Base-by-base conservation (phyloP, 2,888 invertebrate genomes). In the Strigamia maritima region DNA sequence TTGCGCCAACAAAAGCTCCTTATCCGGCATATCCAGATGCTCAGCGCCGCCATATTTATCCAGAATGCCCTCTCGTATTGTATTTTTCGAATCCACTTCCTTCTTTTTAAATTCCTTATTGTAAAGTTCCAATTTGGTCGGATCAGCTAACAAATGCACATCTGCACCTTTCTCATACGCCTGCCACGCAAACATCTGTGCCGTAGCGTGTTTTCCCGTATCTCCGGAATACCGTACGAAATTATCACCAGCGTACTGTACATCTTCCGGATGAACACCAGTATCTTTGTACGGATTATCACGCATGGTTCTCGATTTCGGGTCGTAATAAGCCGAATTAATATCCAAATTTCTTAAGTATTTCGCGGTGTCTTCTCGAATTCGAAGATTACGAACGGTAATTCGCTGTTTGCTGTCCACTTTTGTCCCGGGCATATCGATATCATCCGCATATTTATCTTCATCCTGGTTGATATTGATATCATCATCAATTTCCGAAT, bases 381-480 rank as follows among this genome's bases (percentile, higher is more conserved):
- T 99, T 83, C 99, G 91, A 82, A 99, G 88, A 88, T 99, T 99
- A 83, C 99, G 89, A 3, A 99, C 98, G 14, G 99, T 99, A 85
- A 99, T 99, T 83, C 99, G 91, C 86, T 99, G 98, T 86, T 99
- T 98, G 3, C 97, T 97, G 85, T 99, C 99, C 76, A 99, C 98
- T 89, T 98, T 98, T 10, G 98, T 98, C 70, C 98, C 98, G 24
- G 99, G 98, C 98, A 99, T 99, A 82, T 88, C 89, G 79, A 89
- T 87, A 82, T 89, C 87, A 82, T 90, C 90, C 26, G 89, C 89
- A 84, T 90, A 90, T 82, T 89, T 89, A 81, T 89, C 89, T 82
- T 90, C 89, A 82, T 90, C 89, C 77, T 86, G 86, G 87, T 96
- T 96, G 6, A 94, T 83, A 80, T 83, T 83, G 24, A 81, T 81